Evolutionary conservation across 2,797 vertebrate genomes (phyloP).

Genomic region (Steatocranus sp.): DNA sequence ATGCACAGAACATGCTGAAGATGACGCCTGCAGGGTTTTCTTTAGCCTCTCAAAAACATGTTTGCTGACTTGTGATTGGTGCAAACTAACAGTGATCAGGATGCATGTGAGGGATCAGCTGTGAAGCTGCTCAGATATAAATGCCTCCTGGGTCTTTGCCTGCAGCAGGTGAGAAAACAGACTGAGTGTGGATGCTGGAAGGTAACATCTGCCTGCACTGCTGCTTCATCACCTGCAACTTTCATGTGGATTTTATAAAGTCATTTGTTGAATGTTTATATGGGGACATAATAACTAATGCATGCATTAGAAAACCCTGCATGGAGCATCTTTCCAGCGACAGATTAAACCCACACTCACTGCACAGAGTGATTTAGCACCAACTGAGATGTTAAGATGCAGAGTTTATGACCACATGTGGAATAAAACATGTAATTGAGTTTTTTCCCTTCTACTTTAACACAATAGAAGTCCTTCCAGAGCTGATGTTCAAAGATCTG

Average conservation of each 20-base stretch:
- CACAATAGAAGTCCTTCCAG: background rate
- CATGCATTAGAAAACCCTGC: background rate
- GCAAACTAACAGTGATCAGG: background rate
- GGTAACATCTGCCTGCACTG: background rate
- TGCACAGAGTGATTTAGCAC: background rate
- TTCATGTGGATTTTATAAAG: background rate
- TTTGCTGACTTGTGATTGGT: background rate
- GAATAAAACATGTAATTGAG: background rate
- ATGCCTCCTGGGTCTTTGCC: background rate
- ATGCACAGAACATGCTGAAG: background rate
- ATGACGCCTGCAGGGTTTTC: slow-evolving; percentile 1
- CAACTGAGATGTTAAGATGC: background rate
- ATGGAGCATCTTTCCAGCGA: background rate
- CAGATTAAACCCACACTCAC: background rate
- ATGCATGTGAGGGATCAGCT: background rate
- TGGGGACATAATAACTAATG: background rate
- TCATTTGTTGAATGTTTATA: background rate
- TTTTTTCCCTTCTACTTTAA: accelerated
- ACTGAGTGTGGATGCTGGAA: background rate
- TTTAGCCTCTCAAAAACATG: background rate
- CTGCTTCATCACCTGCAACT: background rate
- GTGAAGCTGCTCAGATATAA: background rate
- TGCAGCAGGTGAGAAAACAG: background rate
- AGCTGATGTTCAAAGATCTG: background rate
- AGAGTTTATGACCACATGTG: background rate